These are phyloP conservation scores for Sepioteuthis lessoniana DNA, from an alignment of 2,888 invertebrate species.

Conservation along the genomic window DNA sequence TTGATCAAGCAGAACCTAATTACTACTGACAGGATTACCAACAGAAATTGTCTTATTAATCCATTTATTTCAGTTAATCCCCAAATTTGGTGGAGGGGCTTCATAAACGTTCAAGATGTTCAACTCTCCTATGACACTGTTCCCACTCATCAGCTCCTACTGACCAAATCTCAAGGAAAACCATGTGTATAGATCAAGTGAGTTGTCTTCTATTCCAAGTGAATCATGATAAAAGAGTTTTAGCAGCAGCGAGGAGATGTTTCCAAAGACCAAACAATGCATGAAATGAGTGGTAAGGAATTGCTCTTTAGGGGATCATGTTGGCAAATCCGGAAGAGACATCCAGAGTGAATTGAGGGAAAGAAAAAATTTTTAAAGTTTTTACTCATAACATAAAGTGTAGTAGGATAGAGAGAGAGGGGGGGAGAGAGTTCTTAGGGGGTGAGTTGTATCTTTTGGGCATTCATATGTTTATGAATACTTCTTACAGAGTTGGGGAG, in stretches of 20 bases:
- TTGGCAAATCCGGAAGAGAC: too few species aligned
- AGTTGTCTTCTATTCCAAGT: neutral
- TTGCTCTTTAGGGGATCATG: too few species aligned
- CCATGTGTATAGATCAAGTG: neutral
- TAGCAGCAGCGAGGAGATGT: too few species aligned
- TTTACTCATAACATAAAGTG: neutral
- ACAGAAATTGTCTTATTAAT: neutral
- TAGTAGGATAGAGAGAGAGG: too few species aligned
- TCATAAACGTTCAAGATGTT: neutral
- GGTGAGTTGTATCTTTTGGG: too few species aligned
- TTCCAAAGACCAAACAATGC: too few species aligned
- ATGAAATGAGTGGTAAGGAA: too few species aligned
- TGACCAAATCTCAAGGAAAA: neutral
- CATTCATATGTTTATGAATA: too few species aligned
- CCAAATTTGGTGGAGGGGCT: neutral
- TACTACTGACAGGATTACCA: neutral
- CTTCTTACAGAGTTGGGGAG: neutral
- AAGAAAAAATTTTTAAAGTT: neutral
- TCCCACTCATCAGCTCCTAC: too few species aligned
- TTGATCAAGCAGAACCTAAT: neutral
- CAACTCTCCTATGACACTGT: too few species aligned
- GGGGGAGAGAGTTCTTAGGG: too few species aligned
- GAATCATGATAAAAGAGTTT: neutral
- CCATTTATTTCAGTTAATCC: neutral
- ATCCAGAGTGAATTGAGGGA: too few species aligned